Conservation (phyloP, 2,113 vertebrate species). For the Cinclus mexicanus region DNA sequence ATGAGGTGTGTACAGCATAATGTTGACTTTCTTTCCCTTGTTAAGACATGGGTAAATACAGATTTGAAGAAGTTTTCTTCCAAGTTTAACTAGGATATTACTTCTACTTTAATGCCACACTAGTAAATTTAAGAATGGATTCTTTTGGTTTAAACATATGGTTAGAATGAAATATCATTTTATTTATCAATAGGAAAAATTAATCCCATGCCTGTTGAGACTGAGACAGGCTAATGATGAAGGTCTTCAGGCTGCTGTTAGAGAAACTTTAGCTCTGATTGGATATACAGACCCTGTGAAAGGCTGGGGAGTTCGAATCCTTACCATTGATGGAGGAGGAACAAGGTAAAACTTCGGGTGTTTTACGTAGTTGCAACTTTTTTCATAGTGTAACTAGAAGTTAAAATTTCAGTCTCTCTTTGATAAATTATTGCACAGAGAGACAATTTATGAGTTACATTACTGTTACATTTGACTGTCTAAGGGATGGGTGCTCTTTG, state of each 20-base stretch:
- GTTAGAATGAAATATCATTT: not conserved
- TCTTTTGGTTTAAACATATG: not conserved
- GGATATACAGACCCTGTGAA: constrained; percentile 89
- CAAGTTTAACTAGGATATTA: not conserved
- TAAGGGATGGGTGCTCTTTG: not conserved
- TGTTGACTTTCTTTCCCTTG: not conserved
- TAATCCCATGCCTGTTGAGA: constrained; percentile 87
- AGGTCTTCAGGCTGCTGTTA: constrained; percentile 86
- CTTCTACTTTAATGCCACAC: not conserved
- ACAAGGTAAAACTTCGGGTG: constrained; percentile 80
- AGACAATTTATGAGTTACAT: not conserved
- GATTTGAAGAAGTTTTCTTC: not conserved
- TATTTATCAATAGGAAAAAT: constrained; percentile 77
- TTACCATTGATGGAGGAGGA: constrained; percentile 93
- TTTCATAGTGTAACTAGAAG: not conserved
- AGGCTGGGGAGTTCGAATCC: constrained; percentile 87
- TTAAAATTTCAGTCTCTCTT: not conserved
- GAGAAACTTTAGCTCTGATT: constrained; percentile 88
- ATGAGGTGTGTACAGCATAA: accelerated
- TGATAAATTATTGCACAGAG: not conserved
- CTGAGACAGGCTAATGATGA: constrained; percentile 86
- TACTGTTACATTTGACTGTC: not conserved
- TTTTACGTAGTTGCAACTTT: not conserved
- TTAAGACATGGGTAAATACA: not conserved
- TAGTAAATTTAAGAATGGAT: not conserved